Evolutionary conservation across 64 coral and sea anemone species (phyloP), one percentile per base, ranked within the genome.

Genomic region (Porites australiensis): DNA sequence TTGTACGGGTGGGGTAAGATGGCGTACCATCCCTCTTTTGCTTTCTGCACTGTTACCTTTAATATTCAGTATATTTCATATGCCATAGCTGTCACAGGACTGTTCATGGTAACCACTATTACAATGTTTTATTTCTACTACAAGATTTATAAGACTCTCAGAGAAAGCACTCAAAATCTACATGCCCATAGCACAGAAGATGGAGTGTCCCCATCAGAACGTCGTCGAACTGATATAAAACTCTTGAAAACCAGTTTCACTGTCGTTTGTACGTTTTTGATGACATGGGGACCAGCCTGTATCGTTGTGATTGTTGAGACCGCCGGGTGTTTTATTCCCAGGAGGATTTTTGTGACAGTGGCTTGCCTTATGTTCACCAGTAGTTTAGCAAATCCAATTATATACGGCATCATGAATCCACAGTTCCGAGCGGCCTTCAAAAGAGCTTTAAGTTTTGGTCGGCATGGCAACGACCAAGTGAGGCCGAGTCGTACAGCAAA

Each of bases 1-100:
- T 85, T 93, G 44, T 93, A 93, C 86, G 92, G 92, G 16, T 79
- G 83, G 84, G 92, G 92, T 10, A 77, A 77, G 63, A 77, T 93
- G 46, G 57, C 43, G 47, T 93, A 79, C 82, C 86, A 85, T 3
- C 16, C 48, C 1, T 78, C 71, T 8, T 93, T 93, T 70, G 78
- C 73, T 18, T 61, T 79, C 10, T 93, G 92, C 55, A 77, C 86
- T 20, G 79, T 93, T 46, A 77, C 49, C 66, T 93, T 76, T 84
- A 63, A 93, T 18, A 27, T 79, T 15, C 14, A 88, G 46, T 55
- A 93, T 45, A 57, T 93, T 81, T 88, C 92, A 7, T 93, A 93
- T 75, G 77, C 78, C 52, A 75, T 77, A 3, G 52, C 88, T 50
- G 16, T 88, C n/a, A 54, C 58, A 59, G 86, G 83, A 3, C 85